phyloP scores from a whole-genome alignment of 2,113 vertebrate species.

The Phalacrocorax aristotelis region DNA sequence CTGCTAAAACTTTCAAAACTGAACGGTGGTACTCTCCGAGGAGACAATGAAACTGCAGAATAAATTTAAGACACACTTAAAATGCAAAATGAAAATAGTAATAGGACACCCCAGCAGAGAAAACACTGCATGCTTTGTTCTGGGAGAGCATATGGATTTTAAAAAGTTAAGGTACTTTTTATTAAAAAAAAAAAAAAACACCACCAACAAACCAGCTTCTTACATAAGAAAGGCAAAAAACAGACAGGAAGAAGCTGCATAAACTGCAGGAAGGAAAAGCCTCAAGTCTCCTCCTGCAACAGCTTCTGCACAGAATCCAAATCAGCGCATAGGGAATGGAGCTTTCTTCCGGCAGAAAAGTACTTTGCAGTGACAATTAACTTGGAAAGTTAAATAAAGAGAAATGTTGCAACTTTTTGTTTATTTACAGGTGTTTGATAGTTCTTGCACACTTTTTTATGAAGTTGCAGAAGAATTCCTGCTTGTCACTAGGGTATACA shows the following conservation, averaged over 20 bases:
- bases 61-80: background rate
- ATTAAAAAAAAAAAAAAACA: no score
- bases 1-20: background rate
- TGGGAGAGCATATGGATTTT: background rate
- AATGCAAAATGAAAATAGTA: background rate
- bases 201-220: background rate
- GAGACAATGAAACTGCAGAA: background rate
- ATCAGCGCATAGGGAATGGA: accelerated
- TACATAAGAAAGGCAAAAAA: background rate
- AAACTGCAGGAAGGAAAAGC: background rate
- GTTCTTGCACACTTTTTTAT: accelerated
- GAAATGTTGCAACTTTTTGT: background rate
- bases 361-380: background rate
- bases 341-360: background rate
- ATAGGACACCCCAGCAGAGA: background rate
- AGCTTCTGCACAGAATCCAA: background rate
- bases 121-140: background rate
- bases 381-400: background rate
- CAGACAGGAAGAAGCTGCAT: background rate
- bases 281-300: background rate
- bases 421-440: background rate
- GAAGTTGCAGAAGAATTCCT: background rate
- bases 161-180: background rate
- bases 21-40: background rate
- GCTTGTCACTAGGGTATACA: background rate